Evolutionary conservation across 1,140 invertebrate species (phyloP).

Genomic region (Drosophila simulans): DNA sequence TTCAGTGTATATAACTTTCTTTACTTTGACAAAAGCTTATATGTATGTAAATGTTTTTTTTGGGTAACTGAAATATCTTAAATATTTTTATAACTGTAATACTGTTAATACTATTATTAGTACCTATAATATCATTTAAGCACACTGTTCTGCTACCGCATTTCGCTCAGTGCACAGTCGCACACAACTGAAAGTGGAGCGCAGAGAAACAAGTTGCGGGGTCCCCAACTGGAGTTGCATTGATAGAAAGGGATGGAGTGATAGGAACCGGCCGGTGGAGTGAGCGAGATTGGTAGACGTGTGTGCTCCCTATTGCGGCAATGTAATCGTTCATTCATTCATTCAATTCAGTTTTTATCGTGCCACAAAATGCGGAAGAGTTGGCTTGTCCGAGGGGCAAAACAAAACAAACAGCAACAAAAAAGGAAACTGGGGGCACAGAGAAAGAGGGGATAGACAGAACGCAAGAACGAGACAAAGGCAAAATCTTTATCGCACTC

Average conservation of each 20-base stretch:
- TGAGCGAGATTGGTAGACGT: neutral
- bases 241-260: neutral
- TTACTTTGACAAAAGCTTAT: no score
- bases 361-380: conserved; percentile 45
- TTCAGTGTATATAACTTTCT: neutral
- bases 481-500: conserved; percentile 42
- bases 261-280: neutral
- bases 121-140: no score
- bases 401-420: conserved; percentile 1
- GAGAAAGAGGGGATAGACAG: neutral
- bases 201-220: conserved; percentile 37
- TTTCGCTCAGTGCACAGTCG: conserved; percentile 1
- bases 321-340: conserved; percentile 60
- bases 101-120: no score
- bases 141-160: neutral
- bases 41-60: no score
- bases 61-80: no score
- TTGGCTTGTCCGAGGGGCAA: conserved; percentile 14
- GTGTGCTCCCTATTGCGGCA: conserved; percentile 42
- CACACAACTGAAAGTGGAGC: conserved; percentile 34
- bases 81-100: no score
- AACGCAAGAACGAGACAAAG: conserved; percentile 3
- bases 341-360: conserved; percentile 52
- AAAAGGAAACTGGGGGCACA: neutral
- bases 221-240: conserved; percentile 12